A percentile compares a stretch with the other conserved stretches of the same genome.
phyloP scores from a whole-genome alignment of 2,888 invertebrate species.

The Lissonota sp. region DNA sequence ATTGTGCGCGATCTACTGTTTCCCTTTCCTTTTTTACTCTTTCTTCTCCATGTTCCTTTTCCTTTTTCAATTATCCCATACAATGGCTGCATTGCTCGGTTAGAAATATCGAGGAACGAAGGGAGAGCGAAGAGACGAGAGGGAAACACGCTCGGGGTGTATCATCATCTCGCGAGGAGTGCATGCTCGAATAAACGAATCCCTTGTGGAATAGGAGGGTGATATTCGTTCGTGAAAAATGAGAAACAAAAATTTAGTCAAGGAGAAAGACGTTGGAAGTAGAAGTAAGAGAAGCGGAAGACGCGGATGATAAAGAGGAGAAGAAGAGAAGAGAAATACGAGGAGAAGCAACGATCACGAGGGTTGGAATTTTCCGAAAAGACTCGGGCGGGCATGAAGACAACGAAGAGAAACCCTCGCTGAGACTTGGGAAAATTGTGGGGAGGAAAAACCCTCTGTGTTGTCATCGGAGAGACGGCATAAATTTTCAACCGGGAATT shows the following conservation, averaged over 20 bases:
- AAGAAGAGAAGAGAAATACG: conserved; percentile 20
- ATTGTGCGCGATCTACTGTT: conserved; percentile 54
- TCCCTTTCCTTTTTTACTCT: too few relatives aligned
- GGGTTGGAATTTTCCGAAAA: conserved; percentile 6
- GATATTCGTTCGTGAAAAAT: neutral
- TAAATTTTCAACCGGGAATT: conserved; percentile 76
- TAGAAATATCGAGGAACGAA: too few relatives aligned
- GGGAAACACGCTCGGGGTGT: conserved; percentile 7
- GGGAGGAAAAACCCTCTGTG: conserved; percentile 41
- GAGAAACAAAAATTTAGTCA: neutral
- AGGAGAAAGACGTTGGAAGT: neutral
- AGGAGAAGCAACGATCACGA: conserved; percentile 32
- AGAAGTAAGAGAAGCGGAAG: neutral
- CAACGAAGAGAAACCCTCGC: conserved; percentile 24
- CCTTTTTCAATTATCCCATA: conserved; percentile 77
- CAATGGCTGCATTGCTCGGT: conserved; percentile 67
- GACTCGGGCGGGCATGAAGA: neutral
- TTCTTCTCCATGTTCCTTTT: conserved; percentile 52
- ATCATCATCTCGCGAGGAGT: conserved; percentile 24
- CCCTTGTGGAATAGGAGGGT: neutral
- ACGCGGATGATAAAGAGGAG: neutral
- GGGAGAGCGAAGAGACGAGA: neutral
- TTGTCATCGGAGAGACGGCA: conserved; percentile 63
- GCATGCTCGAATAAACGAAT: conserved; percentile 12
- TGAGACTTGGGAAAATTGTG: conserved; percentile 58